Evolutionary conservation across 2,888 invertebrate genomes (phyloP).

Genomic region (Xylophagus ater): DNA sequence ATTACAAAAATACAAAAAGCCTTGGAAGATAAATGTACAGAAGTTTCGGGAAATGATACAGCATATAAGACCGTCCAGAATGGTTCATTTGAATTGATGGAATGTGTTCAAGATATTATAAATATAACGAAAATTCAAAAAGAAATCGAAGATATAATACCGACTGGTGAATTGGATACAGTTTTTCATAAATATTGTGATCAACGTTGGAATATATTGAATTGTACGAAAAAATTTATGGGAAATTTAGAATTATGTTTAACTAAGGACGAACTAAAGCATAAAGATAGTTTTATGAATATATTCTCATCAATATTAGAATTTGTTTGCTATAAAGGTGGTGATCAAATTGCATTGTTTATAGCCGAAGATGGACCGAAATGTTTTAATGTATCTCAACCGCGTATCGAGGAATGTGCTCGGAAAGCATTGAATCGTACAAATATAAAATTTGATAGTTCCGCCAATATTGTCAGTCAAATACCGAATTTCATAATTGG

Average conservation of each 20-base stretch:
- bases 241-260: constrained; percentile 51
- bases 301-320: constrained; percentile 57
- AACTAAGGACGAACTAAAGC: constrained; percentile 48
- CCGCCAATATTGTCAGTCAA: constrained; percentile 38
- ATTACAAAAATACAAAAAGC: no score
- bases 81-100: constrained; percentile 32
- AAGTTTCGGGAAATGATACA: constrained; percentile 48
- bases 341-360: constrained; percentile 74
- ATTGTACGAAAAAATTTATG: constrained; percentile 50
- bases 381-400: constrained; percentile 51
- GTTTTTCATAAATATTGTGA: constrained; percentile 66
- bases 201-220: constrained; percentile 37
- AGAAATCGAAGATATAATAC: constrained; percentile 59
- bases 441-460: constrained; percentile 42
- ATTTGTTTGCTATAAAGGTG: constrained; percentile 69
- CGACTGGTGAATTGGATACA: constrained; percentile 54
- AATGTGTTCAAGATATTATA: constrained; percentile 49
- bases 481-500: constrained; percentile 52
- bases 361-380: constrained; percentile 72
- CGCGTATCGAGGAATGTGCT: no score
- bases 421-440: constrained; percentile 49
- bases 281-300: constrained; percentile 50
- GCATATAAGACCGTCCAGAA: constrained; percentile 40
- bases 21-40: constrained; percentile 56
- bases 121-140: constrained; percentile 46